phyloP scores from a whole-genome alignment of 2,888 invertebrate species.

The Mesoligia furuncula region DNA sequence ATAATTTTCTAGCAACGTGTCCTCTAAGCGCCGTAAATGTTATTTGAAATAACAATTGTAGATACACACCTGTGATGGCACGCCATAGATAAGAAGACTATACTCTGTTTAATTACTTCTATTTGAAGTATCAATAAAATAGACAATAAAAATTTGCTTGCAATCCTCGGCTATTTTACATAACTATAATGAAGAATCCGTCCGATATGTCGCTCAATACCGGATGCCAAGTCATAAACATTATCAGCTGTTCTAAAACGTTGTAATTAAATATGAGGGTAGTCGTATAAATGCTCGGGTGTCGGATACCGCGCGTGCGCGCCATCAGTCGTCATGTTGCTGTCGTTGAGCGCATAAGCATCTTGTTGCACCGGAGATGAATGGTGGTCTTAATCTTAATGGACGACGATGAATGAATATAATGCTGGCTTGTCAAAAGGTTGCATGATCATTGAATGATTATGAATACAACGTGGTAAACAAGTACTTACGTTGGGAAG shows the following conservation, averaged over 20 bases:
- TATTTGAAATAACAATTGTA: constrained; percentile 61
- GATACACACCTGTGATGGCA: constrained; percentile 65
- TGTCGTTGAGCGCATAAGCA: constrained; percentile 67
- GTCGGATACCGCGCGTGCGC: constrained; percentile 81
- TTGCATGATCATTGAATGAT: background rate
- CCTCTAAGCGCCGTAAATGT: constrained; percentile 51
- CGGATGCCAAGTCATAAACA: constrained; percentile 76
- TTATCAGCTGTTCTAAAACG: constrained; percentile 76
- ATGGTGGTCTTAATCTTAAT: constrained; percentile 54
- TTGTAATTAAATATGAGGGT: constrained; percentile 77
- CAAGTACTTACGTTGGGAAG: constrained; percentile 82
- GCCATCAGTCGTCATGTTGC: constrained; percentile 71
- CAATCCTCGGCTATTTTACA: constrained; percentile 68
- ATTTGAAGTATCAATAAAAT: constrained; percentile 67
- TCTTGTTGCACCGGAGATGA: constrained; percentile 60
- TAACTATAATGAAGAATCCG: constrained; percentile 69
- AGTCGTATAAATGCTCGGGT: constrained; percentile 75
- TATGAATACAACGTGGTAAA: background rate
- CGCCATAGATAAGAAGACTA: constrained; percentile 63
- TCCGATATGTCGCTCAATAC: constrained; percentile 68
- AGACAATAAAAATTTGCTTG: constrained; percentile 63
- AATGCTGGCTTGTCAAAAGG: constrained; percentile 3
- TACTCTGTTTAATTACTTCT: constrained; percentile 66
- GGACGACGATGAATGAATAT: constrained; percentile 13
- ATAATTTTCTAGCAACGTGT: constrained; percentile 56